Conservation (phyloP, 1,140 invertebrate species). For the Contarinia nasturtii region DNA sequence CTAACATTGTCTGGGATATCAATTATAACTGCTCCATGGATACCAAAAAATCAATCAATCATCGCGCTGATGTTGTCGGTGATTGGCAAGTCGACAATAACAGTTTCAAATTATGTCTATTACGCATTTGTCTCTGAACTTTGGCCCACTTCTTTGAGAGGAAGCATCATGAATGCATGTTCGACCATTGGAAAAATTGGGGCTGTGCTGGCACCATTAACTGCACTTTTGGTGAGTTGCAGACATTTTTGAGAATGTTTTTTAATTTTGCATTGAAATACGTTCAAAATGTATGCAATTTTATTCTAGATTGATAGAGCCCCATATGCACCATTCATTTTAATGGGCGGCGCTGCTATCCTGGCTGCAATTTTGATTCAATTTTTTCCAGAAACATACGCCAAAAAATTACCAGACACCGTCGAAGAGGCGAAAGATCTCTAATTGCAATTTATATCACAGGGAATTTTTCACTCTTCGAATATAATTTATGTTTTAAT, state of each 20-base stretch:
- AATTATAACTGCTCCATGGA: not conserved
- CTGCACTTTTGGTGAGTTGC: too few species aligned
- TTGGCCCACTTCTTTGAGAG: too few species aligned
- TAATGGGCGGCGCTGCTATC: constrained; percentile 40
- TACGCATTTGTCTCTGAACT: constrained; percentile 50
- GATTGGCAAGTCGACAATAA: constrained; percentile 54
- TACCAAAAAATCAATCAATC: not conserved
- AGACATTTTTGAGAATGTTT: constrained; percentile 37
- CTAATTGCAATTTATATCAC: too few species aligned
- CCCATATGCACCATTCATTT: constrained; percentile 42
- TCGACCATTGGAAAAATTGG: too few species aligned
- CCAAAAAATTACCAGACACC: constrained; percentile 44
- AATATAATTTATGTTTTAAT: too few species aligned
- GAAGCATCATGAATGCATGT: too few species aligned
- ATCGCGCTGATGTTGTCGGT: constrained; percentile 27
- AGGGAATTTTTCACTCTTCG: too few species aligned
- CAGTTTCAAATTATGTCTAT: constrained; percentile 43
- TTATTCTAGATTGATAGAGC: constrained; percentile 53
- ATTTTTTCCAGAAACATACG: constrained; percentile 47
- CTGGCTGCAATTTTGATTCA: constrained; percentile 35
- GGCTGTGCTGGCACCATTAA: too few species aligned
- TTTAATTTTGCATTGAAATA: too few species aligned
- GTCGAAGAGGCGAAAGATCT: constrained; percentile 45
- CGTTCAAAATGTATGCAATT: too few species aligned
- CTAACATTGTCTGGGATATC: constrained; percentile 16